Evolutionary conservation across 2,888 invertebrate genomes (phyloP), one percentile per base, ranked within the genome.

Genomic region (Chelonus formosanus): DNA sequence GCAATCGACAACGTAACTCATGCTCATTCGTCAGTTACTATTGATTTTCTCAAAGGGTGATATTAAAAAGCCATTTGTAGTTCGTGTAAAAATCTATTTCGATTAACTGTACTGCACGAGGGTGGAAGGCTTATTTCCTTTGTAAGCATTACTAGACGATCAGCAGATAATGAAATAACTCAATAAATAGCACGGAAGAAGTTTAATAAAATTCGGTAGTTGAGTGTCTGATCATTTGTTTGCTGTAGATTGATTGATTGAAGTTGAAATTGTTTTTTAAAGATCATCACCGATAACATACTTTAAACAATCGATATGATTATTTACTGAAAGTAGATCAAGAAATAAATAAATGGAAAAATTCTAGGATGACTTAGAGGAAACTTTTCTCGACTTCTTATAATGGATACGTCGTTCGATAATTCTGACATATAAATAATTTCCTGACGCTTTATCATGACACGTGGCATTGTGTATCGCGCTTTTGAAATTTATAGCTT

Each of bases 1-100:
- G 71, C 72, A 71, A 76, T 75, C 73, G 73, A 67, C 62, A 54
- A 32, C 36, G 10, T 34, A 4, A 45, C 3, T 7, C 4, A 5
- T 6, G 47, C 6, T 47, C 36, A 43, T 48, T 7, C 34, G 44
- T 47, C 70, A 71, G 40, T 6, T 40, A 3, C 40, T 40, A 40
- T 73, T 71, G 74, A 72, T 71, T 71, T 70, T 63, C 65, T 58
- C 64, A 50, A 70, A 68, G 62, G 69, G 69, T 68, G 40, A 70
- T 72, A 74, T 73, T 74, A 73, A 71, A 71, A 70, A 73, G 71
- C 66, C 68, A 73, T 74, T 74, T 72, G 70, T 65, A 32, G 32
- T 40, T 40, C 6, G 40, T 32, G 10, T 32, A n/a, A 57, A 40
- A 40, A n/a, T 57, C 43, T 52, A 52, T 52, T 35, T 53, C 4